Conservation (phyloP, 2,113 vertebrate genomes). For the Eolophus roseicapilla region DNA sequence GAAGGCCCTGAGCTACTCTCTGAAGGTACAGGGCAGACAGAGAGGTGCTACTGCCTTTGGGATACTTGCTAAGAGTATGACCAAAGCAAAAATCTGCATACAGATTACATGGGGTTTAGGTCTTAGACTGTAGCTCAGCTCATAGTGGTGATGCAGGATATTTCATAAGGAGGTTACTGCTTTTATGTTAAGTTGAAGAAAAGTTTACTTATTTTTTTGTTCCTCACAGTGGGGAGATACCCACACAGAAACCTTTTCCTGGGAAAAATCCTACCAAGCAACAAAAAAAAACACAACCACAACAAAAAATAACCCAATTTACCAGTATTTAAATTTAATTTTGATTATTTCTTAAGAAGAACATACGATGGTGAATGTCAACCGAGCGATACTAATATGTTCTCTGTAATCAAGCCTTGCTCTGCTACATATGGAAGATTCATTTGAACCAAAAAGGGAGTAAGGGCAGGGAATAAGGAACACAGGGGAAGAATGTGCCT, state of each 20-base stretch:
- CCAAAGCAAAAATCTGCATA: not conserved
- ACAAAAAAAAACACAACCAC: not conserved
- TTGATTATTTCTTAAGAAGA: not conserved
- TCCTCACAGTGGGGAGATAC: not conserved
- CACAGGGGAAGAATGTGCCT: not conserved
- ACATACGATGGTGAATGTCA: not conserved
- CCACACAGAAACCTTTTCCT: not conserved
- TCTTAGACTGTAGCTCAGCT: not conserved
- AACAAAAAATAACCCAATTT: not conserved
- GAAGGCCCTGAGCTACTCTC: not conserved
- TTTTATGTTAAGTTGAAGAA: not conserved
- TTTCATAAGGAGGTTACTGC: not conserved
- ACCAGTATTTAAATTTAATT: not conserved
- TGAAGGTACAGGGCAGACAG: not conserved
- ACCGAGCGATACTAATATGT: not conserved
- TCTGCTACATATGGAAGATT: not conserved
- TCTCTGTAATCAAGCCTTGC: not conserved
- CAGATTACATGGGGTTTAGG: not conserved
- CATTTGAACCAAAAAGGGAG: not conserved
- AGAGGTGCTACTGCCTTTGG: not conserved
- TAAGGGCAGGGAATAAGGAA: not conserved
- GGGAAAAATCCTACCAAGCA: not conserved
- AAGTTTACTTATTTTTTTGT: not conserved
- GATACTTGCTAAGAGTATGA: not conserved
- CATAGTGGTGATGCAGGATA: not conserved